phyloP scores from a whole-genome alignment of 2,888 invertebrate genomes.

The Ectemnius continuus region DNA sequence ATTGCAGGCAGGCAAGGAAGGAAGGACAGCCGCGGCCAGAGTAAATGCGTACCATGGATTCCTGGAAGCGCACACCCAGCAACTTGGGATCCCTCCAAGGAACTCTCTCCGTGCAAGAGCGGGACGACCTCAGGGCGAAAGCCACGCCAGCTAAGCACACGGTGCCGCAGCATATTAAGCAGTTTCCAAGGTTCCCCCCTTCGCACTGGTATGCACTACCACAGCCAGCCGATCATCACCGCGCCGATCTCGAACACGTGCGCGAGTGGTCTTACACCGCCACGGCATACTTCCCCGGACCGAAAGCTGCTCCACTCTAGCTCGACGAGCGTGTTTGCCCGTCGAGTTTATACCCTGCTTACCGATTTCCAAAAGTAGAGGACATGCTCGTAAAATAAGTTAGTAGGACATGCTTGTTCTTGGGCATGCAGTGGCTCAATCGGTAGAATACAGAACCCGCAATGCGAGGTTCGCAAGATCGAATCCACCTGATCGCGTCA shows the following conservation, averaged over 20 bases:
- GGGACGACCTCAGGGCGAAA: conserved; percentile 83
- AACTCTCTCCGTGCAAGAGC: conserved; percentile 87
- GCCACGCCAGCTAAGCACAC: conserved; percentile 73
- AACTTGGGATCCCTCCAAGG: conserved; percentile 87
- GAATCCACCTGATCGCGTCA: too few species aligned
- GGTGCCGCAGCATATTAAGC: conserved; percentile 67
- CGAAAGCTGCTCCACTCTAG: too few species aligned
- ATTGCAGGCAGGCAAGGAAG: conserved; percentile 38
- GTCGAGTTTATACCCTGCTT: too few species aligned
- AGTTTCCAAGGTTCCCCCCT: conserved; percentile 68
- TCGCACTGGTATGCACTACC: background rate
- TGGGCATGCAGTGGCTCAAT: too few species aligned
- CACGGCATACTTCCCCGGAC: too few species aligned
- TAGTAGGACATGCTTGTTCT: too few species aligned
- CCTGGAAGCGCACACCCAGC: conserved; percentile 86
- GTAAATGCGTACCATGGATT: conserved; percentile 84
- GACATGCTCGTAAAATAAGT: too few species aligned
- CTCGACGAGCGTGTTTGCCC: too few species aligned
- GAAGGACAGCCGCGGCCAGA: background rate
- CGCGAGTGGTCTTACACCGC: too few species aligned
- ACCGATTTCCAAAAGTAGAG: too few species aligned
- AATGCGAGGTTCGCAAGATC: too few species aligned
- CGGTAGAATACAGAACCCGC: too few species aligned
- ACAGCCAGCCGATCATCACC: conserved; percentile 4
- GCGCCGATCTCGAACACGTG: conserved; percentile 24